Evolutionary conservation across 2,113 vertebrate species (phyloP).

Genomic region (Fregata magnificens): DNA sequence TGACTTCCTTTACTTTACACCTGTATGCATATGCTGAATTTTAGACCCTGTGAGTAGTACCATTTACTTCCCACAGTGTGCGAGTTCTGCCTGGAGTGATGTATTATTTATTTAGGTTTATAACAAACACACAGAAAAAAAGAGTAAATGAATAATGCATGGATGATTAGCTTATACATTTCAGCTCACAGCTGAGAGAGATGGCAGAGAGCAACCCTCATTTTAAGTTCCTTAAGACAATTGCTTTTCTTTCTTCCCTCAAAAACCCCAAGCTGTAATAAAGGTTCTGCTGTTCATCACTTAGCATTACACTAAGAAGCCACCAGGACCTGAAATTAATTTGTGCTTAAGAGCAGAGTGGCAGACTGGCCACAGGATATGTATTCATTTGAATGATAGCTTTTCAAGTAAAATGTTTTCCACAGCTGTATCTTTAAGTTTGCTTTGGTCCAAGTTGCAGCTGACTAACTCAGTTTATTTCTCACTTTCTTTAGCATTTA

Average conservation of each 20-base stretch:
- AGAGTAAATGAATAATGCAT: constrained; percentile 37
- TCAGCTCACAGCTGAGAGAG: not conserved
- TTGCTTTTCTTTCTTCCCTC: not conserved
- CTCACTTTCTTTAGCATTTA: not conserved
- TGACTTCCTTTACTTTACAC: not conserved
- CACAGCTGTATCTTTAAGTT: not conserved
- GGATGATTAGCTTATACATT: not conserved
- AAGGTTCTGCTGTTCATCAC: not conserved
- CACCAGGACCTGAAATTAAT: not conserved
- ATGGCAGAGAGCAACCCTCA: not conserved
- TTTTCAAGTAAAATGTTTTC: not conserved
- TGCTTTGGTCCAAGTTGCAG: not conserved
- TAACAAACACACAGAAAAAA: not conserved
- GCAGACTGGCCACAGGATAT: not conserved
- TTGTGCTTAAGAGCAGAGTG: not conserved
- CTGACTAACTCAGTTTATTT: not conserved
- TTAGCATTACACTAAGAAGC: not conserved
- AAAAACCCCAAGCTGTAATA: not conserved
- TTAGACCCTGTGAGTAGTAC: not conserved
- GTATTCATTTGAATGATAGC: not conserved
- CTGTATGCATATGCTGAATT: not conserved
- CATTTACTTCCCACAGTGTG: not conserved
- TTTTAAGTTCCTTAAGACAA: not conserved
- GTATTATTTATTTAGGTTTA: constrained; percentile 44
- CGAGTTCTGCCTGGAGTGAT: not conserved